Base-by-base conservation (phyloP, 2,888 invertebrate species). In the Synergus gifuensis region DNA sequence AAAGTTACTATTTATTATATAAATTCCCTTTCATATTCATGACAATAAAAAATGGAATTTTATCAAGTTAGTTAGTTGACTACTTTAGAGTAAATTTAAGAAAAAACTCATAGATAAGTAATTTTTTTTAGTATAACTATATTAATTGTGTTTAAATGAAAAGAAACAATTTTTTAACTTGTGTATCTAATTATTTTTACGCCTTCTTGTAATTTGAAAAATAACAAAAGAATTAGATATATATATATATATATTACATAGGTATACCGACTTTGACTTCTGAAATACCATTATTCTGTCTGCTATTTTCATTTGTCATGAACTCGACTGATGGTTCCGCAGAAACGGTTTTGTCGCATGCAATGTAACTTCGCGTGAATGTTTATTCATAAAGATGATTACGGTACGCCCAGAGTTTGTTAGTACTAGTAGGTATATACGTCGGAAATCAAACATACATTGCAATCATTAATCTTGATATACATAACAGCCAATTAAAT, bases 1-100 rank as follows among this genome's bases (percentile, higher is more conserved):
- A 16, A 64, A 40, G n/a, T 64, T n/a, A 36, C 64, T 64, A 64
- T 36, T 64, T 64, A 64, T 64, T 64, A 40, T 64, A 40, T 64
- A 40, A 16, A 64, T 42, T 64, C 36, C n/a, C 64, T 64, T 64
- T 16, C 16, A 28, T 28, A 64, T 64, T 64, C 40, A 12, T 64
- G 64, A 64, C 64, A 36, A 40, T 40, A 64, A 64, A 63, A 64
- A 64, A 63, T 36, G 12, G 16, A 64, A 40, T 64, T 36, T 40
- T 64, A 36, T 63, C 36, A 5, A 62, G 22, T 62, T 63, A n/a
- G 58, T 58, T 58, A n/a, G 58, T 58, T 58, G 16, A 40, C n/a
- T 40, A 42, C 63, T 63, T 36, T 12, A 14, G 64, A 40, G 40
- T 64, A 28, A 28, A 28, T 28, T 28, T 28, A 28, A 28, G 28